phyloP scores from a whole-genome alignment of 2,888 invertebrate genomes.

The Tetranychus piercei region DNA sequence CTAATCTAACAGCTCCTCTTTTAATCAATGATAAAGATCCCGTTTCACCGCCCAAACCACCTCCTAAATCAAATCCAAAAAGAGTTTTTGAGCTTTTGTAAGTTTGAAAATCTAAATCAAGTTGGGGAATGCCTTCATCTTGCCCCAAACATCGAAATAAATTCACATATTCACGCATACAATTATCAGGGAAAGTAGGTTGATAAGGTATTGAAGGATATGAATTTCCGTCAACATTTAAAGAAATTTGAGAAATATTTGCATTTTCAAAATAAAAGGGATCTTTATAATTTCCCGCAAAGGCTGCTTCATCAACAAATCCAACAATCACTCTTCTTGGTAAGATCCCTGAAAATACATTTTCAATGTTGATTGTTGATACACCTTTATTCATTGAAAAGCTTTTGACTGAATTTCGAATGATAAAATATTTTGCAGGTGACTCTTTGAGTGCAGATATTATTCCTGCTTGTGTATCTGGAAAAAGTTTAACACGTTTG shows the following conservation, averaged over 20 bases:
- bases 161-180: background rate
- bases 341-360: slow-evolving; percentile 6
- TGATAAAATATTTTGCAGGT: slow-evolving; percentile 8
- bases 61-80: background rate
- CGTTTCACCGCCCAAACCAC: background rate
- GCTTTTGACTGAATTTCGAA: background rate
- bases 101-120: background rate
- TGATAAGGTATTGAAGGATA: background rate
- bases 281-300: background rate
- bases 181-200: slow-evolving; percentile 10
- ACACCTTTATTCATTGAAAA: background rate
- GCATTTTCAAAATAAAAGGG: slow-evolving; percentile 4
- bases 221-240: slow-evolving; percentile 11
- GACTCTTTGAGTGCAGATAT: background rate
- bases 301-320: slow-evolving; percentile 8
- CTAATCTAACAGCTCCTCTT: background rate
- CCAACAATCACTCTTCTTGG: slow-evolving; percentile 5
- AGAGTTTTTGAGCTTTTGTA: background rate
- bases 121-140: background rate
- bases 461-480: background rate
- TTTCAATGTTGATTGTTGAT: slow-evolving; percentile 2
- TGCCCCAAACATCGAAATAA: slow-evolving; percentile 2
- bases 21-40: background rate
- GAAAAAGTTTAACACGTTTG: background rate
- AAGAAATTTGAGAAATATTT: background rate